Conservation (phyloP, 1,140 invertebrate species). For the Caenorhabditis briggsae region DNA sequence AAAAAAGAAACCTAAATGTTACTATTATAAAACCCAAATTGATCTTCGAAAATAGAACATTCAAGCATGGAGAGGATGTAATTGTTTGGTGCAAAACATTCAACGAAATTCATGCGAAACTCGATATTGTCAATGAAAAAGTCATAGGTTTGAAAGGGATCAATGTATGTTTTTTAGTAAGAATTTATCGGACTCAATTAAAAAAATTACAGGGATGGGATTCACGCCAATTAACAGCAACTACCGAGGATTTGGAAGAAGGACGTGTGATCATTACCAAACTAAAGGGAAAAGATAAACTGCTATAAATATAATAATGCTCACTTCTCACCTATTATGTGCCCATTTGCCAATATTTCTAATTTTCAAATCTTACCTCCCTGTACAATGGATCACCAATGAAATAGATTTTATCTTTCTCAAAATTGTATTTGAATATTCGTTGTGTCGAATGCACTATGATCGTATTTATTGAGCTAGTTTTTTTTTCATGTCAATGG, state of each 20-base stretch:
- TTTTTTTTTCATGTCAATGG: too few species aligned
- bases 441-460: too few species aligned
- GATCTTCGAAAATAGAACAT: not conserved
- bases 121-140: slow-evolving; percentile 14
- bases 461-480: too few species aligned
- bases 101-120: not conserved
- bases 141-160: not conserved
- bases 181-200: not conserved
- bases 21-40: slow-evolving; percentile 22
- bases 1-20: not conserved
- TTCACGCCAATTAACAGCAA: slow-evolving; percentile 19
- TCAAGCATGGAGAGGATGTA: slow-evolving; percentile 37
- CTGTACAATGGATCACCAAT: slow-evolving; percentile 6
- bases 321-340: not conserved
- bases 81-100: slow-evolving; percentile 6
- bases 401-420: not conserved
- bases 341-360: slow-evolving; percentile 7
- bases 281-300: slow-evolving; percentile 4
- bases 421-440: too few species aligned
- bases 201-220: slow-evolving; percentile 6
- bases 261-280: slow-evolving; percentile 7
- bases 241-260: slow-evolving; percentile 30
- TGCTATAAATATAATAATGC: not conserved
- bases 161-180: not conserved
- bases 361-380: not conserved